Conservation (phyloP, 1,140 invertebrate genomes). For the Aphelinus atriplicis region DNA sequence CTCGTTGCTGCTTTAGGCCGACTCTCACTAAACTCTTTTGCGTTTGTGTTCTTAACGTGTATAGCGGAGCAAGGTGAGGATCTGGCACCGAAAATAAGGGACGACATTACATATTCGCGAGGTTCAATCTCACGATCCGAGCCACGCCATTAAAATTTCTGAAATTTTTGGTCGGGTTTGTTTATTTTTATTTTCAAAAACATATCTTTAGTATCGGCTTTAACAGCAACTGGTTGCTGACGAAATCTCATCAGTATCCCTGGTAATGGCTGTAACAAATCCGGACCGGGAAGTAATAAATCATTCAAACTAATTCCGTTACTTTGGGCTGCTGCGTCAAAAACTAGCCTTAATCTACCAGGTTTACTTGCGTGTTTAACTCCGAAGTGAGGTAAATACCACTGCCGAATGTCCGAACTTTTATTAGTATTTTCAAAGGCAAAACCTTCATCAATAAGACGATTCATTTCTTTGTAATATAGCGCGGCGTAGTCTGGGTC, state of each 20-base stretch:
- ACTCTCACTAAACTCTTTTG: background rate
- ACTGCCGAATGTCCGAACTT: background rate
- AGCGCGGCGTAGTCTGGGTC: background rate
- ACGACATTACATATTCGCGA: conserved; percentile 47
- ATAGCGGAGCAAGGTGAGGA: conserved; percentile 50
- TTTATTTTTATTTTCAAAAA: background rate
- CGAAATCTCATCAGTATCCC: background rate
- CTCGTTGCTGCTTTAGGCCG: background rate
- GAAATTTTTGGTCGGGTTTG: too few species aligned
- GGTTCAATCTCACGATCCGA: conserved; percentile 1
- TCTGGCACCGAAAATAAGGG: conserved; percentile 52
- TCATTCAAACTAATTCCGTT: background rate
- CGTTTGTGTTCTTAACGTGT: conserved; percentile 48
- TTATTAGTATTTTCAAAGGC: background rate
- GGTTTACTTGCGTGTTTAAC: conserved; percentile 6
- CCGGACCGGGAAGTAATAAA: background rate
- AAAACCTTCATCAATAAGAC: background rate
- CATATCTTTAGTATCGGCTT: background rate
- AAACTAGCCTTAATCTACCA: background rate
- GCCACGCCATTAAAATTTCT: conserved; percentile 6
- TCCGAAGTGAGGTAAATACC: conserved; percentile 5
- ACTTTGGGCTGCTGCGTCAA: background rate
- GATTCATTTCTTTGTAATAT: background rate
- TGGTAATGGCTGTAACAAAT: background rate
- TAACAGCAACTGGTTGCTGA: background rate